Evolutionary conservation across 2,797 vertebrate genomes (phyloP).

Genomic region (Urosaurus nigricauda): DNA sequence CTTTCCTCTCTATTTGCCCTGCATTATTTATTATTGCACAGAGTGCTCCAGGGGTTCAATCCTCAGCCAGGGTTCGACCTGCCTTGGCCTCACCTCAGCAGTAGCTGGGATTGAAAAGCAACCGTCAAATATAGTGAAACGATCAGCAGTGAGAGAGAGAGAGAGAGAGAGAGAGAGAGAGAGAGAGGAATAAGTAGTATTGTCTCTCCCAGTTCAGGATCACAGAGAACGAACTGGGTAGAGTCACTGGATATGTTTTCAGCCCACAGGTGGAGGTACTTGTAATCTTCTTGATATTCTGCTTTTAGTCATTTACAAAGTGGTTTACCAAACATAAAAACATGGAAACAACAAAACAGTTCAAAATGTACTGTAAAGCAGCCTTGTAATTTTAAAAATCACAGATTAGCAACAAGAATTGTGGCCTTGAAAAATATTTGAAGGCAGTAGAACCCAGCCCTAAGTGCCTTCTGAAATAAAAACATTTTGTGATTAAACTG

Average conservation of each 20-base stretch:
- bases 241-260: constrained; percentile 20
- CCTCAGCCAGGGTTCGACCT: constrained; percentile 64
- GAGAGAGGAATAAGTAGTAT: neutral
- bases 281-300: neutral
- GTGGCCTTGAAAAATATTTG: neutral
- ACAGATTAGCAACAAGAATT: neutral
- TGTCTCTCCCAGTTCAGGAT: neutral
- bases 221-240: constrained; percentile 33
- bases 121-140: constrained; percentile 37
- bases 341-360: neutral
- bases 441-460: neutral
- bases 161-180: constrained; percentile 28
- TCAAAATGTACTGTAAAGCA: neutral
- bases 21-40: constrained; percentile 79
- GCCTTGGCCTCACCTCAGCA: constrained; percentile 62
- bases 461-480: neutral
- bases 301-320: neutral
- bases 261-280: neutral
- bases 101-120: constrained; percentile 46
- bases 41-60: constrained; percentile 64
- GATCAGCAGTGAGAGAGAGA: neutral
- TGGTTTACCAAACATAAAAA: neutral
- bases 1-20: constrained; percentile 69
- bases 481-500: neutral
- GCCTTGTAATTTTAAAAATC: too few relatives aligned